A percentile compares a stretch with the other conserved stretches of the same genome.
Conservation (phyloP, 2,888 invertebrate genomes). For the Ligdia adustata region DNA sequence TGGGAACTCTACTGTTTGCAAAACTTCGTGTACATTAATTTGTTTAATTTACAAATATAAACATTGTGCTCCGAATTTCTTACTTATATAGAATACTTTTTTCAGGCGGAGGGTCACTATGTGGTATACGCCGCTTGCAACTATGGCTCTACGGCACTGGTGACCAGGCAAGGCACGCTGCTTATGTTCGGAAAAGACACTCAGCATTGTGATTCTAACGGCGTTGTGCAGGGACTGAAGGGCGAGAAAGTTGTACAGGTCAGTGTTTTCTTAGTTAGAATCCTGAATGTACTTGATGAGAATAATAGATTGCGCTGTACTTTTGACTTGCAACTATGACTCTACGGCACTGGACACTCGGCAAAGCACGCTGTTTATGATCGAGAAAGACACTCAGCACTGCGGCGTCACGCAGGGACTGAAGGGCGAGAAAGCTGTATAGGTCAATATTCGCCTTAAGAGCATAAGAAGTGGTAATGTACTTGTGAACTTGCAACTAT, state of each 20-base stretch:
- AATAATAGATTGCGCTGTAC: too few species aligned
- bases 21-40: too few species aligned
- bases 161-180: conserved; percentile 94
- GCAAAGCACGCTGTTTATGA: conserved; percentile 95
- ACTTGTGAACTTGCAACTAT: conserved; percentile 98
- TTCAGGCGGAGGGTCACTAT: conserved; percentile 88
- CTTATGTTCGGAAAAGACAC: conserved; percentile 98
- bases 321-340: conserved; percentile 98
- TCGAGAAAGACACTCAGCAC: conserved; percentile 96
- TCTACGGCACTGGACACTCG: conserved; percentile 96
- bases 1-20: too few species aligned
- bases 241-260: conserved; percentile 88
- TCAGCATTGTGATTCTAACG: conserved; percentile 90
- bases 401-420: conserved; percentile 91
- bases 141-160: conserved; percentile 96
- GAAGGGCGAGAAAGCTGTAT: conserved; percentile 87
- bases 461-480: too few species aligned
- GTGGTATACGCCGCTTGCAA: conserved; percentile 95
- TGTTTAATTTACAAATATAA: not conserved
- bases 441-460: conserved; percentile 70
- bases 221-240: conserved; percentile 89
- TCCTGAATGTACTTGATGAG: too few species aligned
- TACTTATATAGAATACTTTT: too few species aligned
- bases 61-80: not conserved
- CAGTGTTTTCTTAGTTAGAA: too few species aligned